Evolutionary conservation across 2,888 invertebrate species (phyloP).

Genomic region (Cerastis rubricosa): DNA sequence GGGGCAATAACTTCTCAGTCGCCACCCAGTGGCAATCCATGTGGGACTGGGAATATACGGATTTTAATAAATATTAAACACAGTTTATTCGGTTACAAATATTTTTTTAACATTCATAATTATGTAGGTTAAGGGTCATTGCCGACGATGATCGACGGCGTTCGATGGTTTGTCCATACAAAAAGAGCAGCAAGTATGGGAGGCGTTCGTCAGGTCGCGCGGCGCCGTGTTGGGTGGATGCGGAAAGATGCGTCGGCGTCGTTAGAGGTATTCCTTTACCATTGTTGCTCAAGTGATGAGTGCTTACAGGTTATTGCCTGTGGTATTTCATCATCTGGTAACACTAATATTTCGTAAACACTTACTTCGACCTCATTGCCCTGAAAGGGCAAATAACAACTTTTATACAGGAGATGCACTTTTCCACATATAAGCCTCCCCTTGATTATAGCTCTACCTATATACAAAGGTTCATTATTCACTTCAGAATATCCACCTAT

Average conservation of each 20-base stretch:
- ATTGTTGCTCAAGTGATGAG: background rate
- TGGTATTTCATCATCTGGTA: conserved; percentile 41
- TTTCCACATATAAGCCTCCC: conserved; percentile 94
- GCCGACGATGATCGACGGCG: background rate
- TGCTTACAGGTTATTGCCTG: conserved; percentile 11
- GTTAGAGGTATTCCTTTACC: background rate
- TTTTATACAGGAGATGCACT: conserved; percentile 91
- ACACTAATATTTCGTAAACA: conserved; percentile 72
- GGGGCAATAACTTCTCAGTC: no score
- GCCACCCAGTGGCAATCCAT: no score
- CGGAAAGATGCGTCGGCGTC: background rate
- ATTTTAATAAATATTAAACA: background rate
- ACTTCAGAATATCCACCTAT: conserved; percentile 90
- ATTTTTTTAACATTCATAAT: background rate
- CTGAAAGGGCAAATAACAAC: conserved; percentile 92
- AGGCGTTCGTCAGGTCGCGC: background rate
- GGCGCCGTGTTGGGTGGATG: background rate
- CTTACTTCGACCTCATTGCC: conserved; percentile 67
- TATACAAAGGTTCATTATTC: conserved; percentile 89
- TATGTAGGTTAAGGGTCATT: background rate
- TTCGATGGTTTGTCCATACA: background rate
- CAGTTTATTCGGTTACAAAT: background rate
- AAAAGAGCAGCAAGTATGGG: background rate
- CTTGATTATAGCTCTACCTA: conserved; percentile 93
- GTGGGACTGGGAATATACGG: no score